Evolutionary conservation across 1,140 invertebrate genomes (phyloP), one percentile per base, ranked within the genome.

Genomic region (Hermetia illucens): DNA sequence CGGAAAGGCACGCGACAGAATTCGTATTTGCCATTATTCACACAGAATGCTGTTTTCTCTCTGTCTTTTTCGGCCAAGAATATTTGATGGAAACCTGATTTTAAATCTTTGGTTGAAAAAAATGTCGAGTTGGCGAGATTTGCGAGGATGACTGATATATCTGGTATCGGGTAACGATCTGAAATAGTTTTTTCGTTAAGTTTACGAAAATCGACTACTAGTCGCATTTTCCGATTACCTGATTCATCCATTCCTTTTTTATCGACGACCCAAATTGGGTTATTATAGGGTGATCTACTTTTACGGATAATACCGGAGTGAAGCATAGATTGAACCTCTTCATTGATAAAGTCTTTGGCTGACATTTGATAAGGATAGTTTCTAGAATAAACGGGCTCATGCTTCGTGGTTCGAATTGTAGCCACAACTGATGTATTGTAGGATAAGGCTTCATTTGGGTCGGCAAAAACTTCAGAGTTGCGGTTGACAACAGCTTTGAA

Each of bases 61-160:
- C 27, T 27, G 18, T 36, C 34, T 17, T 35, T 17, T 29, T 25
- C 24, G 12, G 20, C 6, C 16, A 41, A 4, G 2, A 17, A 12
- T 3, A 36, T 41, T 21, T 41, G 40, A 48, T 56, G 63, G 47
- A 63, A 72, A 3, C 67, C 68, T 30, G 46, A 52, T 1, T 39
- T 41, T 5, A 41, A 18, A 21, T 41, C 40, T 16, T 36, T 13
- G 3, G 40, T 41, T 4, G 40, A 32, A 36, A 41, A 41, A 36
- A 27, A 36, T 21, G 17, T 21, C 4, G n/a, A 32, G 4, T 19
- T 9, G 22, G 25, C 27, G 9, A 41, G 22, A 25, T 32, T 24
- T 5, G 21, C 24, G 10, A 41, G 21, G 18, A 41, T 41, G 10
- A 21, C 34, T 15, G 16, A 10, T 3, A 36, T 30, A 30, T 30